phyloP scores from a whole-genome alignment of 2,888 invertebrate genomes.

The Myopa tessellatipennis region DNA sequence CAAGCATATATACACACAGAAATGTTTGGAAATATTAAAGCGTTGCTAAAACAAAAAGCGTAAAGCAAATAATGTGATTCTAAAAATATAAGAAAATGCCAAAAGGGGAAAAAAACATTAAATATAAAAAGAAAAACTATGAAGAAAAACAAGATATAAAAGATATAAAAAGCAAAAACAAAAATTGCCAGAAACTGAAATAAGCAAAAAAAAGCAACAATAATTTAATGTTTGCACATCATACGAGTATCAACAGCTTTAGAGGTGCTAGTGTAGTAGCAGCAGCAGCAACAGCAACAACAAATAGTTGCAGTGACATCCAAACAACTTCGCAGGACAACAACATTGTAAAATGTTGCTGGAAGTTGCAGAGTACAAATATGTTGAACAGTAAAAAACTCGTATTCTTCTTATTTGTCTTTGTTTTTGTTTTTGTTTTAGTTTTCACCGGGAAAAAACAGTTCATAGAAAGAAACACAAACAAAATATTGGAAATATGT shows the following conservation, averaged over 20 bases:
- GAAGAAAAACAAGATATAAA: not conserved
- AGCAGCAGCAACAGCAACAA: not conserved
- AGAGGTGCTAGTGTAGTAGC: not conserved
- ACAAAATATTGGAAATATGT: not conserved
- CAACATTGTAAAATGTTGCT: not conserved
- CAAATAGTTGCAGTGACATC: not conserved
- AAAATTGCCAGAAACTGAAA: not conserved
- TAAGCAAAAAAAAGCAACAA: not conserved
- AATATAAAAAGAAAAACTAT: not conserved
- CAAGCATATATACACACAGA: not conserved
- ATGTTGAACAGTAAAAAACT: not conserved
- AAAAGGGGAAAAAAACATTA: too few relatives aligned
- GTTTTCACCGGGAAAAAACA: not conserved
- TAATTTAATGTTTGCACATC: conserved; percentile 19
- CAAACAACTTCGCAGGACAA: not conserved
- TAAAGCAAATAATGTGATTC: too few relatives aligned
- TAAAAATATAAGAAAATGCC: too few relatives aligned
- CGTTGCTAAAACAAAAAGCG: too few relatives aligned
- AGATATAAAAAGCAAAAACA: not conserved
- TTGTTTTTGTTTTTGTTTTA: not conserved
- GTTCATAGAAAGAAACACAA: not conserved
- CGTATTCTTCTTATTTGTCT: not conserved
- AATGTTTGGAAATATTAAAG: not conserved
- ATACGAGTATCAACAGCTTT: not conserved
- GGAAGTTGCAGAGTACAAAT: not conserved